These are phyloP conservation scores for Lasioglossum morio DNA, from an alignment of 2,888 invertebrate genomes.

Conservation along the genomic window DNA sequence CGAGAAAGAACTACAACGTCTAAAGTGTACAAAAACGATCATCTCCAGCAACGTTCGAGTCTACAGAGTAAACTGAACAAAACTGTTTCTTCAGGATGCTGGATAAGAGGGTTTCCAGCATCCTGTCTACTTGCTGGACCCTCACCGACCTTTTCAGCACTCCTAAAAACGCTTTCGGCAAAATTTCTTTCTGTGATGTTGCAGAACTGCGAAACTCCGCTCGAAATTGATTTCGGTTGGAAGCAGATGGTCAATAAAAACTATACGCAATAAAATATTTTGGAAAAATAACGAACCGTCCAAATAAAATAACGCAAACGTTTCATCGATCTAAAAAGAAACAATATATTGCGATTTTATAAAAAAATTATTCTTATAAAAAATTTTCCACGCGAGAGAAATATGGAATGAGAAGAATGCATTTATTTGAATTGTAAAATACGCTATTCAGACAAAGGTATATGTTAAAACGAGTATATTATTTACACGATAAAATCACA, in stretches of 20 bases:
- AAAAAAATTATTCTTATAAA: too few species aligned
- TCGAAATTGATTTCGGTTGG: neutral
- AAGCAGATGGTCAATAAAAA: neutral
- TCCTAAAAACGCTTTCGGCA: neutral
- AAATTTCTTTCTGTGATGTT: neutral
- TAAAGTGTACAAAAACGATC: neutral
- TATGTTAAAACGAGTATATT: neutral
- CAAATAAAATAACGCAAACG: neutral
- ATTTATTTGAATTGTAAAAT: neutral
- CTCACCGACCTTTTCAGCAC: neutral
- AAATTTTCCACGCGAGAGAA: neutral
- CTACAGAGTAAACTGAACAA: neutral
- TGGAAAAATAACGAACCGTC: neutral
- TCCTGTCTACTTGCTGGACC: neutral
- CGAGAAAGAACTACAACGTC: neutral
- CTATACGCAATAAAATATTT: neutral
- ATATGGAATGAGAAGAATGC: neutral
- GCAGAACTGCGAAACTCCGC: neutral
- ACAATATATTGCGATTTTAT: neutral
- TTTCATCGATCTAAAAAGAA: neutral
- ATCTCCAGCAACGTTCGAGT: neutral
- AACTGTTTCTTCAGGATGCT: neutral
- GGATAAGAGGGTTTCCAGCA: neutral
- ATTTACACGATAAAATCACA: neutral
- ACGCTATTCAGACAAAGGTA: neutral